Evolutionary conservation across 1,140 invertebrate genomes (phyloP), one percentile per base, ranked within the genome.

Genomic region (Dreissena rostriformis): DNA sequence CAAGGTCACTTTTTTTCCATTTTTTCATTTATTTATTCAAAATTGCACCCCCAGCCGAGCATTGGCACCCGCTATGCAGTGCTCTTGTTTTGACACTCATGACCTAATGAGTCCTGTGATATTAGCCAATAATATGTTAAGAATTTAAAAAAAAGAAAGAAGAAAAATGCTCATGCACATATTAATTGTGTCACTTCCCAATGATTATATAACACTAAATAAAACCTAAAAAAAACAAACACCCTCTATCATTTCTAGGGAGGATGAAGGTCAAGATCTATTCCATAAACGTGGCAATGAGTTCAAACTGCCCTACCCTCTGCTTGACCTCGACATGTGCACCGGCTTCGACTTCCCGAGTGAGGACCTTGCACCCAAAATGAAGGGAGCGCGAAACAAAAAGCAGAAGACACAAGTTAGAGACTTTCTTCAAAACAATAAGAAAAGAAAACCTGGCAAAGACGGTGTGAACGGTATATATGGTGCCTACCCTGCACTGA

Each of bases 271-370:
- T 17, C 95, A 97, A 76, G 98, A 99, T 94, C 94, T 99, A 52
- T 95, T 99, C 12, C 97, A 98, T 11, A 99, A 99, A 93, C 95
- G 98, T 77, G 99, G 98, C 0, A 99, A 99, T 97, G 98, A 99
- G 93, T 99, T 99, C 92, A 99, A 99, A 95, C 97, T 99, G 24
- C 99, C 98, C 90, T 99, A 99, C 93, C 94, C 97, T 90, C 93
- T 98, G n/a, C 95, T 97, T 1, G 95, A 94, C 84, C 88, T 92
- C 12, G 93, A 93, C 84, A 90, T 90, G 82, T 93, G 88, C 83
- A 91, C 88, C 72, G 92, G 88, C 70, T 91, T 91, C 82, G 91
- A 91, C 28, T 91, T 90, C 77, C 88, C 90, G 0, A 90, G 88
- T 70, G 91, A 92, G 28, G 91, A 92, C 53, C 80, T 90, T 53